Evolutionary conservation across 2,888 invertebrate species (phyloP).

Genomic region (Herminia tarsipennalis): DNA sequence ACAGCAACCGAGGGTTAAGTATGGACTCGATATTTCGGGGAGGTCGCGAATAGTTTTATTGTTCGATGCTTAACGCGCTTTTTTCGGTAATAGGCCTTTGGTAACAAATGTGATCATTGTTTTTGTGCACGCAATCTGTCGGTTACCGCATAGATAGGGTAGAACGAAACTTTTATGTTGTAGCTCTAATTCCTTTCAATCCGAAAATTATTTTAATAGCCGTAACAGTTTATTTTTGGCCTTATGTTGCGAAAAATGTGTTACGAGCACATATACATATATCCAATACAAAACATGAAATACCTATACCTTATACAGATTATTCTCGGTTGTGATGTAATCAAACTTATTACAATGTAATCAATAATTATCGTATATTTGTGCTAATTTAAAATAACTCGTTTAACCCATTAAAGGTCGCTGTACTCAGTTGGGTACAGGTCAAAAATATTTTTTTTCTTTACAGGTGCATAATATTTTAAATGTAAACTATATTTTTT

Average conservation of each 20-base stretch:
- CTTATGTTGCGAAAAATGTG: constrained; percentile 12
- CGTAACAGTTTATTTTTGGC: constrained; percentile 26
- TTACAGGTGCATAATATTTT: too few relatives aligned
- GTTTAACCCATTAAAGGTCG: not conserved
- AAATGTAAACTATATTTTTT: too few relatives aligned
- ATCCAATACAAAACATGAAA: constrained; percentile 6
- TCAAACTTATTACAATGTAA: constrained; percentile 8
- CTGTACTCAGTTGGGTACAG: not conserved
- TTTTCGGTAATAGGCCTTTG: constrained; percentile 62
- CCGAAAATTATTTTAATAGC: constrained; percentile 49
- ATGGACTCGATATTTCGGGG: constrained; percentile 47
- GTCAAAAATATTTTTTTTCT: too few relatives aligned
- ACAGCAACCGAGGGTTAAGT: constrained; percentile 44
- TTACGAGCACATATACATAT: constrained; percentile 14
- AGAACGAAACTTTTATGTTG: constrained; percentile 56
- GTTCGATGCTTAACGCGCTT: constrained; percentile 62
- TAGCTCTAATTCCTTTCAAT: constrained; percentile 58
- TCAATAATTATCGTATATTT: constrained; percentile 7
- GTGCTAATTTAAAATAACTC: constrained; percentile 6
- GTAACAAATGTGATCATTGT: constrained; percentile 71
- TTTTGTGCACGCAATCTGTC: constrained; percentile 72
- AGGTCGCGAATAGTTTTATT: constrained; percentile 61
- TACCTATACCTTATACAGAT: too few relatives aligned
- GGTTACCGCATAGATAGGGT: constrained; percentile 54
- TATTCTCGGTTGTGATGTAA: constrained; percentile 16